phyloP scores from a whole-genome alignment of 2,888 invertebrate species.

The Argynnis bischoffii region DNA sequence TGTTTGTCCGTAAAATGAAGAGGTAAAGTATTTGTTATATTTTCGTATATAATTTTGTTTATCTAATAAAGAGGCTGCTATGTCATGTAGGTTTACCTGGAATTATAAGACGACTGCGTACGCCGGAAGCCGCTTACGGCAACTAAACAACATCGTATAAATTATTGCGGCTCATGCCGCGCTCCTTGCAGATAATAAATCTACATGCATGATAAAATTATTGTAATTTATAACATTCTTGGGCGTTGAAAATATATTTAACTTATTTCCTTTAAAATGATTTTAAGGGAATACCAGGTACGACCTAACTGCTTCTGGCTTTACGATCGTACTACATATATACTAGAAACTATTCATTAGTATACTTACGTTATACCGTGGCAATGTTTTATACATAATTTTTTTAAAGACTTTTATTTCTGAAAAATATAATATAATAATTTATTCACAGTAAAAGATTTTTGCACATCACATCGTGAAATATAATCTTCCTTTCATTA shows the following conservation, averaged over 20 bases:
- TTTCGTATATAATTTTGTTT: neutral
- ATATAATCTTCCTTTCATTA: constrained; percentile 7
- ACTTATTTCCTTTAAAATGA: neutral
- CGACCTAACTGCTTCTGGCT: too few species aligned
- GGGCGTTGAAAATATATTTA: neutral
- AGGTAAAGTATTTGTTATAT: too few species aligned
- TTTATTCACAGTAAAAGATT: constrained; percentile 6
- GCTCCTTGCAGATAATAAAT: constrained; percentile 10
- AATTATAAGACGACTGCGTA: constrained; percentile 13
- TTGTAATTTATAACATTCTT: constrained; percentile 2
- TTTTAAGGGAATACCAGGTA: neutral
- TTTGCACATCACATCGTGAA: neutral
- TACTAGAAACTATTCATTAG: too few species aligned
- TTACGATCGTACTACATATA: too few species aligned
- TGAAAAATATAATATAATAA: neutral
- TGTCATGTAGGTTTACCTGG: neutral
- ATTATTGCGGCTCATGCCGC: constrained; percentile 22
- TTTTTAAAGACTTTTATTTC: neutral
- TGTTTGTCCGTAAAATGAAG: too few species aligned
- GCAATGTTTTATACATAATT: neutral
- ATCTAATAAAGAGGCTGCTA: neutral
- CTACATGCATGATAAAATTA: constrained; percentile 17
- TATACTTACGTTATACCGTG: too few species aligned
- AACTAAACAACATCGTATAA: constrained; percentile 23
- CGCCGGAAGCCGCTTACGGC: constrained; percentile 26